Base-by-base conservation (phyloP, 2,113 vertebrate species). In the Malurus alboscapulatus region DNA sequence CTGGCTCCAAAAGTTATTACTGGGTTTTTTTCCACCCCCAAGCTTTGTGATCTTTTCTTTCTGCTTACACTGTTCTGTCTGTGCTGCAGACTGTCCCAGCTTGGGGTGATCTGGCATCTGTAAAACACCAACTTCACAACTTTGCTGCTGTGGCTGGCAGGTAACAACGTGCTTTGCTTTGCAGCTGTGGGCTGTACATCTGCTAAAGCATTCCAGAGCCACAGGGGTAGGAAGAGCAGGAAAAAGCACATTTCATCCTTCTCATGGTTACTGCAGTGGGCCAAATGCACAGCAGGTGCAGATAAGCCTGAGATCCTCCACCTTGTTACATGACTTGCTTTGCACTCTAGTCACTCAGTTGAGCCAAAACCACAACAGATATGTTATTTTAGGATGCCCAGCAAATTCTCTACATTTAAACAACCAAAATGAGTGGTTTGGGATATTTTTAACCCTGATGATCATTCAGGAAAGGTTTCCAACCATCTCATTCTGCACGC, bases 101-200 rank as follows among this genome's bases (percentile, higher is more conserved):
- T 80, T 8, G 10, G 38, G 42, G 47, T 77, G 86, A 93, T 90
- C 67, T 87, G 75, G 63, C 20, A 17, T 67, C 71, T 59, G 25
- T 54, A 88, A 93, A 62, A 32, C 62, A 77, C 58, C 72, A 69
- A 4, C 34, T 87, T 91, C 67, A 66, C 5, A 4, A 40, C 75
- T 94, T 62, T 42, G 66, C 81, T 79, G 74, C 87, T 79, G 36
- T 34, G 87, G 54, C 79, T 96, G 79, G 90, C 82, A 93, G 90
- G 85, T 96, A 83, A 50, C 68, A 90, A 50, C 79, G 61, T 0
- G 4, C 32, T 85, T 65, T 47, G 42, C 50, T 93, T 68, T 73
- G 54, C 93, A 90, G 90, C 95, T 96, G 90, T 15, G 93, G 2
- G 0, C 22, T 72, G n/a, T 54, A n/a, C 58, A 47, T 44, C 29